phyloP scores from a whole-genome alignment of 2,797 vertebrate species.

The Anisognathus igniventris region DNA sequence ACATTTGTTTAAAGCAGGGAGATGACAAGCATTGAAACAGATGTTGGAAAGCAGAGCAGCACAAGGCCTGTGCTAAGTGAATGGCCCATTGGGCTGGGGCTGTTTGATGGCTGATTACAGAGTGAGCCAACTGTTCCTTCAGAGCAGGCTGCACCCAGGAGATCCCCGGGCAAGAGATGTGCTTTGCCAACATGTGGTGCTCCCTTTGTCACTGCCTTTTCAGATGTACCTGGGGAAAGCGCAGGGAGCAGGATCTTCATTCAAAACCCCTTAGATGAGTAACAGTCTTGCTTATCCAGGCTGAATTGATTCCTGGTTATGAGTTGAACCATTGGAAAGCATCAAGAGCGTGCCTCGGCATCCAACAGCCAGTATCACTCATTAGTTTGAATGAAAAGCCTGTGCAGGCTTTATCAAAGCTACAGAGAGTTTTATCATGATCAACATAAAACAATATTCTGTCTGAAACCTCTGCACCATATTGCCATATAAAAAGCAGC shows the following conservation, averaged over 20 bases:
- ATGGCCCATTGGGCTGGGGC: constrained; percentile 8
- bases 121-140: constrained; percentile 26
- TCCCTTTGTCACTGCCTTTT: constrained; percentile 44
- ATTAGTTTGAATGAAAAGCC: constrained; percentile 49
- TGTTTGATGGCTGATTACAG: constrained; percentile 53
- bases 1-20: constrained; percentile 57
- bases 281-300: background rate
- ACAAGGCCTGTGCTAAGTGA: constrained; percentile 25
- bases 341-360: constrained; percentile 29
- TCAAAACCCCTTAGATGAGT: constrained; percentile 19
- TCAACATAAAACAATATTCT: constrained; percentile 63
- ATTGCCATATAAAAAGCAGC: constrained; percentile 46
- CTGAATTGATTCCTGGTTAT: constrained; percentile 23
- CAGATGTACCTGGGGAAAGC: background rate
- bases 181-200: background rate
- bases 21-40: constrained; percentile 66
- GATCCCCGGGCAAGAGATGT: background rate
- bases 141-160: constrained; percentile 1
- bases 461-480: constrained; percentile 42
- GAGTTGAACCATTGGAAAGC: constrained; percentile 16
- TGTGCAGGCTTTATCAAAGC: constrained; percentile 52
- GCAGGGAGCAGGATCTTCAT: background rate
- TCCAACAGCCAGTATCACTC: constrained; percentile 44
- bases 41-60: constrained; percentile 61
- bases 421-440: constrained; percentile 31